Evolutionary conservation across 2,797 vertebrate genomes (phyloP).

Genomic region (Micropoecilia bifurca): DNA sequence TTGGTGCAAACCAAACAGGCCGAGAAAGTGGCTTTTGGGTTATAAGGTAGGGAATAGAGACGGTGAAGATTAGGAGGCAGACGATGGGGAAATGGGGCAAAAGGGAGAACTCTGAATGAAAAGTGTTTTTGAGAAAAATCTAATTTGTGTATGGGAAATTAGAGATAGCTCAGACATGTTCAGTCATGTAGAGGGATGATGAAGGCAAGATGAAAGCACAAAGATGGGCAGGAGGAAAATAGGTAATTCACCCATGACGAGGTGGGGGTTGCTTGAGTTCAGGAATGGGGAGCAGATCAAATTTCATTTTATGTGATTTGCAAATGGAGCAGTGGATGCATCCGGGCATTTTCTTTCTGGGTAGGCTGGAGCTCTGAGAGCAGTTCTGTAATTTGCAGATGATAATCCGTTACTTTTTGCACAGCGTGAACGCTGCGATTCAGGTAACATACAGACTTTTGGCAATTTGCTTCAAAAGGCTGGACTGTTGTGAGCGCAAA

Average conservation of each 20-base stretch:
- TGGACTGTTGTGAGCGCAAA: too few species aligned
- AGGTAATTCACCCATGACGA: slow-evolving; percentile 15
- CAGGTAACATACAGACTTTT: too few species aligned
- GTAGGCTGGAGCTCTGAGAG: neutral
- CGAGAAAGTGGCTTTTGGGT: slow-evolving; percentile 34
- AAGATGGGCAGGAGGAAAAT: slow-evolving; percentile 32
- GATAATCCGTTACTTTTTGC: too few species aligned
- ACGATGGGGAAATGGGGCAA: slow-evolving; percentile 59
- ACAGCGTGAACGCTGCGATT: too few species aligned
- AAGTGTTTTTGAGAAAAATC: slow-evolving; percentile 43
- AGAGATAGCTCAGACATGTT: slow-evolving; percentile 52
- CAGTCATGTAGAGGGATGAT: slow-evolving; percentile 34
- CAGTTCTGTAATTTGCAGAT: neutral
- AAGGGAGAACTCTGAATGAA: neutral
- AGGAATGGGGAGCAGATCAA: neutral
- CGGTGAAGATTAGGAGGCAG: slow-evolving; percentile 23
- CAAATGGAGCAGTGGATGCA: neutral
- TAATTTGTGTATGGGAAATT: slow-evolving; percentile 39
- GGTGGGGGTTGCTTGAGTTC: neutral
- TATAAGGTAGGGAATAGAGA: slow-evolving; percentile 15
- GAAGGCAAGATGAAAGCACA: slow-evolving; percentile 53
- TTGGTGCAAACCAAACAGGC: slow-evolving; percentile 28
- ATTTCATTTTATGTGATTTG: neutral
- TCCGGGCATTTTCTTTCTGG: neutral
- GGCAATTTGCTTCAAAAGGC: too few species aligned